Evolutionary conservation across 2,888 invertebrate species (phyloP).

Genomic region (Idaea straminata): DNA sequence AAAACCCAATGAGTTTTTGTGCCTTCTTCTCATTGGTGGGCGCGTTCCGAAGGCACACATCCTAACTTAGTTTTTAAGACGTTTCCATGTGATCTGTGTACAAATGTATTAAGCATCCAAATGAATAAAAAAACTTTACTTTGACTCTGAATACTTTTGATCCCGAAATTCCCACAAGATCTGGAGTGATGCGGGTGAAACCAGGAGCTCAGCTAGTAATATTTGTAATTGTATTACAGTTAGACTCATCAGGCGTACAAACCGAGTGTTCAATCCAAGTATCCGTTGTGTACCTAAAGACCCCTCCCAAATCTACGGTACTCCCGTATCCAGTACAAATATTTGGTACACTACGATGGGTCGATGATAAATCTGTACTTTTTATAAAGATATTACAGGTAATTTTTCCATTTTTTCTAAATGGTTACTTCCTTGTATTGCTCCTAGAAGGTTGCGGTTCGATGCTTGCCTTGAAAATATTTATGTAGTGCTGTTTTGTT

Average conservation of each 20-base stretch:
- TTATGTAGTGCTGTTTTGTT: not conserved
- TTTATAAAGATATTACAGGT: constrained; percentile 61
- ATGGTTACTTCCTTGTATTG: not conserved
- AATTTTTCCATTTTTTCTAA: not conserved
- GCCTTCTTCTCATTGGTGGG: too few species aligned
- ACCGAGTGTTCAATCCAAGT: constrained; percentile 38
- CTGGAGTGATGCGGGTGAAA: too few species aligned
- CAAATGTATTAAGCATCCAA: too few species aligned
- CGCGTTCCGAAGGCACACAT: too few species aligned
- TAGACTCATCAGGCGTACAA: constrained; percentile 31
- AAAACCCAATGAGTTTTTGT: too few species aligned
- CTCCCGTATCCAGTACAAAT: constrained; percentile 61
- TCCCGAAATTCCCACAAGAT: too few species aligned
- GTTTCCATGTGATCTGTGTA: too few species aligned
- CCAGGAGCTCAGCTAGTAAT: too few species aligned
- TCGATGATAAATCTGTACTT: constrained; percentile 49
- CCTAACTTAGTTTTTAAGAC: too few species aligned
- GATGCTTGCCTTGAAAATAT: too few species aligned
- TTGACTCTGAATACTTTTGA: too few species aligned
- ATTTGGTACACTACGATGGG: constrained; percentile 63
- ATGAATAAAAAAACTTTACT: too few species aligned
- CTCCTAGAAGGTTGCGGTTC: not conserved
- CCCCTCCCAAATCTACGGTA: constrained; percentile 39
- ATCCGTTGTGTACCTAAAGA: constrained; percentile 49
- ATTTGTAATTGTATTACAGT: constrained; percentile 29